phyloP scores from a whole-genome alignment of 2,888 invertebrate genomes.

The Poecilus cupreus region DNA sequence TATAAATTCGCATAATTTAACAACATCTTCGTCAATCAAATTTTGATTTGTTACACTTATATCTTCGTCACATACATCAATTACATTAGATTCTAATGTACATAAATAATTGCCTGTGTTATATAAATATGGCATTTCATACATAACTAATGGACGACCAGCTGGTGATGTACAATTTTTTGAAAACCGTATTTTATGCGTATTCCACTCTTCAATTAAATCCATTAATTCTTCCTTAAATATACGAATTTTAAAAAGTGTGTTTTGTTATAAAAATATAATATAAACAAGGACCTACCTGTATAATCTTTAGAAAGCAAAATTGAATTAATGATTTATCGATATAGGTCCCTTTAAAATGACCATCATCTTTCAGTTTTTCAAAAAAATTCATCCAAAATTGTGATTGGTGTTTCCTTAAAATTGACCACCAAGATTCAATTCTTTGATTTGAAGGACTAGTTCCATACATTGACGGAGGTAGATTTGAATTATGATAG shows the following conservation, averaged over 20 bases:
- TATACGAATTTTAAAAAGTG: background rate
- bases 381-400: constrained; percentile 4
- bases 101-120: background rate
- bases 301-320: background rate
- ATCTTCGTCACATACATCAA: background rate
- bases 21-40: background rate
- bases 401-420: background rate
- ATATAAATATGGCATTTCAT: background rate
- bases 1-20: background rate
- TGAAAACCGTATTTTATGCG: background rate
- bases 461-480: background rate
- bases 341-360: background rate
- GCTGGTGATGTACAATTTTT: background rate
- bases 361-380: background rate
- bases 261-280: background rate
- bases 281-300: background rate
- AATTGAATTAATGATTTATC: background rate
- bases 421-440: background rate
- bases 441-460: background rate
- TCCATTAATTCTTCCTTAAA: background rate
- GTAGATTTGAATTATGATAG: background rate
- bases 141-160: background rate
- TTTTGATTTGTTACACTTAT: background rate
- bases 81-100: background rate
- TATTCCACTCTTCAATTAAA: background rate